Conservation (phyloP, 2,797 vertebrate genomes). For the Podarcis lilfordi region DNA sequence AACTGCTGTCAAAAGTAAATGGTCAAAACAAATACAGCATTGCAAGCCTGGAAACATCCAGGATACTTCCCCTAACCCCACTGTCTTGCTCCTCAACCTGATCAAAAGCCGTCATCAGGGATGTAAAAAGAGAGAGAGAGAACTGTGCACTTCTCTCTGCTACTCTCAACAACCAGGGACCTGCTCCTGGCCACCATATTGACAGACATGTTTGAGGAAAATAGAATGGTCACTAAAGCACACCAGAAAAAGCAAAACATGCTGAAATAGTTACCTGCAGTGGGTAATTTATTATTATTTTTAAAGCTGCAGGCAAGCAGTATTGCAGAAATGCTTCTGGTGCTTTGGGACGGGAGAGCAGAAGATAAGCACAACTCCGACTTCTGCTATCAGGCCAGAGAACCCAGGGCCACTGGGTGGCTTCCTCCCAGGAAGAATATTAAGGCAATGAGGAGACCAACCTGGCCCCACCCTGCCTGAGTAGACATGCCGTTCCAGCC, state of each 20-base stretch:
- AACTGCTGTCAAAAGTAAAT: background rate
- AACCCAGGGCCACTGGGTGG: no score
- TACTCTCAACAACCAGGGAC: background rate
- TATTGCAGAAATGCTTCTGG: background rate
- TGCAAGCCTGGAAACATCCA: background rate
- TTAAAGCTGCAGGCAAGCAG: background rate
- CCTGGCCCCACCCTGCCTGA: no score
- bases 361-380: no score
- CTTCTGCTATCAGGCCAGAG: no score
- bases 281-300: background rate
- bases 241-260: background rate
- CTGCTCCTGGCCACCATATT: background rate
- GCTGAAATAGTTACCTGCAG: background rate
- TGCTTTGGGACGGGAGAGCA: no score
- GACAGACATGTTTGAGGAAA: background rate
- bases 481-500: no score
- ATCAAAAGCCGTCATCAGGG: background rate
- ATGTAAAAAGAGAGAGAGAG: background rate
- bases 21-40: background rate
- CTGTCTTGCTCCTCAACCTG: background rate
- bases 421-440: no score
- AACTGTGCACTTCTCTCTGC: background rate
- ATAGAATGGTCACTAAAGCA: background rate
- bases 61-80: background rate
- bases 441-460: no score